Percentiles rank a stretch among this genome's conserved stretches.
Conservation (phyloP, 1,140 invertebrate species). For the Neotoxoptera formosana region DNA sequence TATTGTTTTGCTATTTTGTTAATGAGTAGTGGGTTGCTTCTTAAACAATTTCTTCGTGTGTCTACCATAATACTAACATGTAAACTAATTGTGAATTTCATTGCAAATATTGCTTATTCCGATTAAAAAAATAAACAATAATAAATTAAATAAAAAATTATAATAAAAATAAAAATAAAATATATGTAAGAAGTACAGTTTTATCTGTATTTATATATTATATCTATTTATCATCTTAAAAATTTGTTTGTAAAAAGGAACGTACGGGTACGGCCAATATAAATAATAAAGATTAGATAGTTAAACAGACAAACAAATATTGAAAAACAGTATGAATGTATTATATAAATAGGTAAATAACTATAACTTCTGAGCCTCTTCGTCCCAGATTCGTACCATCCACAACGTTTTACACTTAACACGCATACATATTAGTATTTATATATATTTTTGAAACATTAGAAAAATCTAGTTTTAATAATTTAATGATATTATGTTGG, state of each 20-base stretch:
- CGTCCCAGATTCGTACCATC: background rate
- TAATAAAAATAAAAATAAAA: too few relatives aligned
- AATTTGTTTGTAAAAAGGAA: background rate
- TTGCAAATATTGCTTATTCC: too few relatives aligned
- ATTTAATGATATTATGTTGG: background rate
- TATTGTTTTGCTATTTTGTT: background rate
- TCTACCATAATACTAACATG: background rate
- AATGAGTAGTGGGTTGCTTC: background rate
- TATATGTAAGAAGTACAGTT: background rate
- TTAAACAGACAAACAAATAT: background rate
- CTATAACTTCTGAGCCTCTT: background rate
- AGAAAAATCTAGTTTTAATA: background rate
- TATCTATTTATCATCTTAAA: too few relatives aligned
- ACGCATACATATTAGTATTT: background rate
- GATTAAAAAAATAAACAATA: too few relatives aligned
- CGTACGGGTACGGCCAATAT: background rate
- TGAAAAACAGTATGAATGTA: background rate
- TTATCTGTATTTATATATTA: background rate
- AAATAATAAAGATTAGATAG: background rate
- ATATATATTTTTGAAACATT: background rate
- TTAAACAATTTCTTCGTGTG: background rate
- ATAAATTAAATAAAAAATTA: too few relatives aligned
- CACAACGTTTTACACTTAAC: background rate
- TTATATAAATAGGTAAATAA: background rate
- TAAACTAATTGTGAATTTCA: background rate